Percentiles rank a stretch among this genome's conserved stretches.
Conservation (phyloP, 2,113 vertebrate genomes). For the Ammodytes dubius region DNA sequence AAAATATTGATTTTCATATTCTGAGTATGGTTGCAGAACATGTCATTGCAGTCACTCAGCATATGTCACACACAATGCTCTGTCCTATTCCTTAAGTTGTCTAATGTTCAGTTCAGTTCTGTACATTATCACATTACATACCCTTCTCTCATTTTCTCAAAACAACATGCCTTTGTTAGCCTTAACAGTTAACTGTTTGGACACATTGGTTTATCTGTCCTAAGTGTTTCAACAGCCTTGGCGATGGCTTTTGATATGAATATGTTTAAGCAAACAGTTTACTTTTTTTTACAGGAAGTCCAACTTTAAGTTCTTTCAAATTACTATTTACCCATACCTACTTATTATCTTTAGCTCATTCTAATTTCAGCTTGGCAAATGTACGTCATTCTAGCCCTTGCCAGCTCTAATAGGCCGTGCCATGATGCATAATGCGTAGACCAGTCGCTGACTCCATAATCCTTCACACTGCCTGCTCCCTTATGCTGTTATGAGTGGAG, state of each 20-base stretch:
- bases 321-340: slow-evolving; percentile 4
- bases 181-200: background rate
- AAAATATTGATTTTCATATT: background rate
- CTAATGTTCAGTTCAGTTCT: background rate
- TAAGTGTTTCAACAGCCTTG: background rate
- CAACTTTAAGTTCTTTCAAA: background rate
- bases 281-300: background rate
- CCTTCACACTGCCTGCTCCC: slow-evolving; percentile 14
- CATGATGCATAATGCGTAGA: slow-evolving; percentile 9
- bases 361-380: slow-evolving; percentile 39
- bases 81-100: background rate
- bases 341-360: slow-evolving; percentile 26
- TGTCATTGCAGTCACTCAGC: background rate
- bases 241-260: background rate
- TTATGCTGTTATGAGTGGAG: slow-evolving; percentile 44
- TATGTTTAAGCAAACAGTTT: background rate
- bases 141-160: background rate
- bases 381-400: slow-evolving; percentile 16
- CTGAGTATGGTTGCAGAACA: background rate
- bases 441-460: slow-evolving; percentile 23
- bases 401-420: slow-evolving; percentile 43
- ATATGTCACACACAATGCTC: background rate
- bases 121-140: background rate
- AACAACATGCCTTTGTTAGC: background rate
- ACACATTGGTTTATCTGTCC: background rate